Conservation (phyloP, 2,888 invertebrate species). For the Tromatobia lineatoria region DNA sequence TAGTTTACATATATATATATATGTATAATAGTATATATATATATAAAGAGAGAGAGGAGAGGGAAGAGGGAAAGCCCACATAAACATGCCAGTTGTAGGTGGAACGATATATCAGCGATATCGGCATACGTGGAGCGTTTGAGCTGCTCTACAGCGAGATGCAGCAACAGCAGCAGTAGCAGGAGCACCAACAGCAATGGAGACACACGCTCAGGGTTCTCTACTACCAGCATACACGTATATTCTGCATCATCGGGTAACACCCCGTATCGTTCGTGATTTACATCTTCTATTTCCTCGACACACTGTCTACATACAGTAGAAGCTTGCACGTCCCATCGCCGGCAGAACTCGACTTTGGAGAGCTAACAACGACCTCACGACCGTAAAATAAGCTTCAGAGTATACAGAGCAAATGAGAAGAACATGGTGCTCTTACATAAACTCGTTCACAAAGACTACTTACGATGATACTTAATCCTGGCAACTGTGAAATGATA, state of each 20-base stretch:
- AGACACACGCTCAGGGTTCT: slow-evolving; percentile 42
- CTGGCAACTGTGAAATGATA: too few relatives aligned
- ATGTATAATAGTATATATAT: not conserved
- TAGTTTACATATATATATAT: not conserved
- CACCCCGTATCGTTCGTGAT: slow-evolving; percentile 74
- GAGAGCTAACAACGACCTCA: slow-evolving; percentile 11
- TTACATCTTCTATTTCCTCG: slow-evolving; percentile 75
- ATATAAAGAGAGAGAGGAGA: not conserved
- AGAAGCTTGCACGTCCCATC: slow-evolving; percentile 26
- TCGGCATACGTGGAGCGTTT: slow-evolving; percentile 66
- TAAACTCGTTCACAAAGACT: slow-evolving; percentile 5
- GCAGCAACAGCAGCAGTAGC: slow-evolving; percentile 27
- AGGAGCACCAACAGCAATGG: slow-evolving; percentile 17
- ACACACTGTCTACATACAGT: slow-evolving; percentile 54
- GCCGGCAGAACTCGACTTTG: slow-evolving; percentile 15
- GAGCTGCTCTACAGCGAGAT: slow-evolving; percentile 55
- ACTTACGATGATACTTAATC: too few relatives aligned
- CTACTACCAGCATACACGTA: slow-evolving; percentile 43
- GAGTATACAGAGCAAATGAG: not conserved
- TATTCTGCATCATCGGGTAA: slow-evolving; percentile 71
- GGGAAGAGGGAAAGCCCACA: slow-evolving; percentile 43
- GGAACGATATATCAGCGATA: slow-evolving; percentile 69
- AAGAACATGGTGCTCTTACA: not conserved
- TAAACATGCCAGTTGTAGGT: slow-evolving; percentile 69
- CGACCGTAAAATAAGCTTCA: slow-evolving; percentile 20